Base-by-base conservation (phyloP, 2,797 vertebrate genomes). In the Orientallactaga sibirica region DNA sequence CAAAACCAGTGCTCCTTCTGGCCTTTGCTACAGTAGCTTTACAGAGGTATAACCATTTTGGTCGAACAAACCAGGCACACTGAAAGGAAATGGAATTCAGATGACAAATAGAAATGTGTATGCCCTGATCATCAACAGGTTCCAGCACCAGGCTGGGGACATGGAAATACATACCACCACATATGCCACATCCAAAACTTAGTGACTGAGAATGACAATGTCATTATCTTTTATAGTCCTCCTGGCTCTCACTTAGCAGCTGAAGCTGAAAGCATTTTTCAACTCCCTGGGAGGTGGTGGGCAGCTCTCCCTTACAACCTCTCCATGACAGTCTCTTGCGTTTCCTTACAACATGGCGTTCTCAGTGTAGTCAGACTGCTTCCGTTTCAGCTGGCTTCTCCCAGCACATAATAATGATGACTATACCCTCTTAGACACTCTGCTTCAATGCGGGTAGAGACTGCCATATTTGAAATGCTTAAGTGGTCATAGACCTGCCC, bases 41-140 rank as follows among this genome's bases (percentile, higher is more conserved):
- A 58, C 29, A 58, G 29, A 18, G 12, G 10, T 58, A 83, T 27
- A 55, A 61, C 16, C 79, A 37, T 41, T 94, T 76, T 89, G 16
- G 70, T 90, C 55, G 81, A 90, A 92, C 2, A 88, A 52, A 48
- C 58, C 90, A 83, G 55, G 43, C 25, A 77, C 91, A 48, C 2
- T 82, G 19, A 93, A 95, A 61, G 37, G 68, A 88, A 82, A 81
- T 41, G 43, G 15, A 94, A 94, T 80, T 77, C 15, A 80, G 43
- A 68, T 52, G 58, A 91, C 20, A 74, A 86, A 48, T 7, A 37
- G 10, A 20, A 94, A 91, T 37, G n/a, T 83, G 66, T 22, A 77
- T 55, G 73, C 20, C n/a, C 37, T 62, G 16, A 48, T 41, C 43
- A 82, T 89, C 66, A 89, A 80, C 18, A 71, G 43, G 8, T 68